Conservation (phyloP, 1,140 invertebrate species). For the Lasioglossum baleicum region DNA sequence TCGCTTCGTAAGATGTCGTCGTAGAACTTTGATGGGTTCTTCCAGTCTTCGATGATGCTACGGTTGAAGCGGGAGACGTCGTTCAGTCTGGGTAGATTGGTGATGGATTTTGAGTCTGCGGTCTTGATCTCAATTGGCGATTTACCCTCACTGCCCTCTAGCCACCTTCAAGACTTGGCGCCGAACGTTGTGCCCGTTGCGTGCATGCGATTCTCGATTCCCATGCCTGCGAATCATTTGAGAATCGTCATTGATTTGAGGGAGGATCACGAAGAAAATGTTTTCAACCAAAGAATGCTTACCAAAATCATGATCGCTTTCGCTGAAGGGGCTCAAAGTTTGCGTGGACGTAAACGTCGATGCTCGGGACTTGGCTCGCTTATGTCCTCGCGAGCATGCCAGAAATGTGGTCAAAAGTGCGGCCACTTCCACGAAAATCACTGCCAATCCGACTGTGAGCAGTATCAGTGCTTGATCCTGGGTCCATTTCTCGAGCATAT, state of each 20-base stretch:
- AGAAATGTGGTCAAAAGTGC: slow-evolving; percentile 85
- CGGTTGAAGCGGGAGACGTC: slow-evolving; percentile 43
- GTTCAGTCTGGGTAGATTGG: slow-evolving; percentile 35
- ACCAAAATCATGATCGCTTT: slow-evolving; percentile 75
- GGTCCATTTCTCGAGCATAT: slow-evolving; percentile 88
- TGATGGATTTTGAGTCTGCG: slow-evolving; percentile 15
- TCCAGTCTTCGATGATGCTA: slow-evolving; percentile 72
- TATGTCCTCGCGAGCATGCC: slow-evolving; percentile 83
- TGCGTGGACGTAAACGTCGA: slow-evolving; percentile 76
- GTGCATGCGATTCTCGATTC: slow-evolving; percentile 73
- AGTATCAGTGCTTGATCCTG: slow-evolving; percentile 87
- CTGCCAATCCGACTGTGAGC: slow-evolving; percentile 83
- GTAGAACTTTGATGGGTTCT: slow-evolving; percentile 52
- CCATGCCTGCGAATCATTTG: slow-evolving; percentile 58
- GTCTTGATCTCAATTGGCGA: slow-evolving; percentile 42
- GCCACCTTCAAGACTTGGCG: slow-evolving; percentile 78
- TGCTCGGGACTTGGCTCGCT: slow-evolving; percentile 62
- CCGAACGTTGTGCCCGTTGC: slow-evolving; percentile 73
- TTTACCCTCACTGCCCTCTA: slow-evolving; percentile 73
- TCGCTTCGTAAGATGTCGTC: slow-evolving; percentile 54
- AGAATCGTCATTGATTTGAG: no score
- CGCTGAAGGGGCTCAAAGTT: slow-evolving; percentile 73
- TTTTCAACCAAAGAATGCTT: slow-evolving; percentile 10
- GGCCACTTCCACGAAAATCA: slow-evolving; percentile 85
- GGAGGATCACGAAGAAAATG: no score